These are phyloP conservation scores for Sialis lutaria DNA, from an alignment of 2,888 invertebrate genomes.

Conservation along the genomic window DNA sequence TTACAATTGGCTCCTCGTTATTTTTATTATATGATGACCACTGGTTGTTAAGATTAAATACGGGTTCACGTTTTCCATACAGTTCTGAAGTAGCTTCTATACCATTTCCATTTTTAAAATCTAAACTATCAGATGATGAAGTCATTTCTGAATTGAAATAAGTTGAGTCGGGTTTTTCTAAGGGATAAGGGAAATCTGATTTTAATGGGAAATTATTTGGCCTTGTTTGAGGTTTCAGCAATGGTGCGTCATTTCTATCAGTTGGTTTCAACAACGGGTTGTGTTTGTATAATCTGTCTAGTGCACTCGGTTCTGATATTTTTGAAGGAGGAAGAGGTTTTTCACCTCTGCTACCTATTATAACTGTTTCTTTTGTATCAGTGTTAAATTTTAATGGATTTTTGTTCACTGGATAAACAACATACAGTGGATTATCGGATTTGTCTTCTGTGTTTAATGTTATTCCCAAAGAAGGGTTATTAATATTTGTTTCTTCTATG, in stretches of 20 bases:
- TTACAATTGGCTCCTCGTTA: conserved; percentile 27
- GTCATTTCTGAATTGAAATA: conserved; percentile 9
- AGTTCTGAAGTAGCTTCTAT: not conserved
- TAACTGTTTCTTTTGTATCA: conserved; percentile 31
- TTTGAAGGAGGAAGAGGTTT: conserved; percentile 25
- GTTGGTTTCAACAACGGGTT: conserved; percentile 26
- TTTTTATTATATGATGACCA: conserved; percentile 24
- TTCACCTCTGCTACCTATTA: conserved; percentile 35
- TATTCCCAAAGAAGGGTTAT: conserved; percentile 9
- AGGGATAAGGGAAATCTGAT: conserved; percentile 44
- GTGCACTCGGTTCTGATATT: conserved; percentile 14
- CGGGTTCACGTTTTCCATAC: not conserved
- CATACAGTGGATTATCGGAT: conserved; percentile 29
- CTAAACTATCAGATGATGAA: conserved; percentile 9
- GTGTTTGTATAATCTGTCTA: conserved; percentile 22
- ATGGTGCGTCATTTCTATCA: conserved; percentile 24
- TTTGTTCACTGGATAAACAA: conserved; percentile 41
- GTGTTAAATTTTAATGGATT: conserved; percentile 29
- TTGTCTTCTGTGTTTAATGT: conserved; percentile 6
- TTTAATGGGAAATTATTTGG: conserved; percentile 22
- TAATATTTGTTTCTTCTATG: conserved; percentile 12
- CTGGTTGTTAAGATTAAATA: conserved; percentile 18
- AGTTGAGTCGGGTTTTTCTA: conserved; percentile 38
- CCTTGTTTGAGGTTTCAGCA: conserved; percentile 24
- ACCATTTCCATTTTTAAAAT: not conserved